Conservation (phyloP, 2,888 invertebrate species). For the Uloborus plumipes region DNA sequence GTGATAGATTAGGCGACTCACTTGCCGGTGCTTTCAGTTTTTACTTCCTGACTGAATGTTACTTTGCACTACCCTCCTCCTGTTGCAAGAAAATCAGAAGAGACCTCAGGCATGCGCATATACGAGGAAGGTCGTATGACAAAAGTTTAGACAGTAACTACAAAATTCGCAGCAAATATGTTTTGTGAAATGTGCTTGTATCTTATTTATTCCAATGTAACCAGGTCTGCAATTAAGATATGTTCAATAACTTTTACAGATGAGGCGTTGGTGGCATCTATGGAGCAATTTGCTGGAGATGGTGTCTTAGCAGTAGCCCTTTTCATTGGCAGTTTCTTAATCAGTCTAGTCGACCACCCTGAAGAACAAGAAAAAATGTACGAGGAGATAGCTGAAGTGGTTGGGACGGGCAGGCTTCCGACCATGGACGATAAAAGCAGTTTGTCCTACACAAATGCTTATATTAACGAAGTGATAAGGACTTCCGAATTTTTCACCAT, state of each 20-base stretch:
- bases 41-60: too few species aligned
- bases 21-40: too few species aligned
- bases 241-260: not conserved
- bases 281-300: conserved; percentile 13
- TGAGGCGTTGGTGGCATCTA: not conserved
- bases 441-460: conserved; percentile 28
- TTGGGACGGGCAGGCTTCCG: conserved; percentile 16
- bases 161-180: too few species aligned
- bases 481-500: conserved; percentile 1
- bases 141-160: too few species aligned
- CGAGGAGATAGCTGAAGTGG: conserved; percentile 24
- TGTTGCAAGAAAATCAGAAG: too few species aligned
- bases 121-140: too few species aligned
- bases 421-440: conserved; percentile 29
- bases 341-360: not conserved
- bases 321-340: not conserved
- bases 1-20: too few species aligned
- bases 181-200: too few species aligned
- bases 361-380: conserved; percentile 43
- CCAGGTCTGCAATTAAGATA: too few species aligned
- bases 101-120: too few species aligned
- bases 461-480: conserved; percentile 27
- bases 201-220: too few species aligned
- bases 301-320: not conserved
- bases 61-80: too few species aligned